Evolutionary conservation across 2,888 invertebrate genomes (phyloP).

Genomic region (Lysandra bellargus): DNA sequence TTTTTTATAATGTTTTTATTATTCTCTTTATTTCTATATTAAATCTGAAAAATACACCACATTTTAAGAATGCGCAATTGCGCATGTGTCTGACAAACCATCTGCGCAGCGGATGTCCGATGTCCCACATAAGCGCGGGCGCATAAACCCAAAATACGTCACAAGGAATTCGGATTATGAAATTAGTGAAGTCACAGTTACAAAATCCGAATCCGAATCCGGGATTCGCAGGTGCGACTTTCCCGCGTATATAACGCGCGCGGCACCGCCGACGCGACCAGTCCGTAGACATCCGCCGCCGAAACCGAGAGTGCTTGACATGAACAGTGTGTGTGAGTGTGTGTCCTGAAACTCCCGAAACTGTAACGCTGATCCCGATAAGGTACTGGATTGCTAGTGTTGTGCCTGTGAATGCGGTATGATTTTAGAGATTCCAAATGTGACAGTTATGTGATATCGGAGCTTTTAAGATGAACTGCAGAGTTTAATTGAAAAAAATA

Average conservation of each 20-base stretch:
- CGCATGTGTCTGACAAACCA: background rate
- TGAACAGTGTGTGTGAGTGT: conserved; percentile 75
- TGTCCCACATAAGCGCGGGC: background rate
- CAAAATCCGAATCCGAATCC: conserved; percentile 69
- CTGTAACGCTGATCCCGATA: conserved; percentile 64
- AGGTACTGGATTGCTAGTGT: conserved; percentile 45
- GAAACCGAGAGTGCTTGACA: conserved; percentile 75
- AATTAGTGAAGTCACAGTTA: conserved; percentile 64
- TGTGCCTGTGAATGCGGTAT: background rate
- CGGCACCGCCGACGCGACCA: conserved; percentile 68
- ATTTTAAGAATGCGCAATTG: background rate
- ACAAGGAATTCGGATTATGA: conserved; percentile 43
- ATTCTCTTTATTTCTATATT: too few species aligned
- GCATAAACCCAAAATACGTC: background rate
- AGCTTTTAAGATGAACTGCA: background rate
- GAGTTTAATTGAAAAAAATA: background rate
- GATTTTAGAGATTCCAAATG: background rate
- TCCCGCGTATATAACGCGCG: conserved; percentile 75
- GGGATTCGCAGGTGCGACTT: conserved; percentile 73
- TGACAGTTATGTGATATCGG: background rate
- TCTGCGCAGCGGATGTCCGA: background rate
- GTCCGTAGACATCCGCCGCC: conserved; percentile 60
- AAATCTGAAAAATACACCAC: too few species aligned
- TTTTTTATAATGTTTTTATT: too few species aligned
- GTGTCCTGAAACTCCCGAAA: conserved; percentile 69